Base-by-base conservation (phyloP, 2,113 vertebrate species). In the Hirundichthys speculiger region DNA sequence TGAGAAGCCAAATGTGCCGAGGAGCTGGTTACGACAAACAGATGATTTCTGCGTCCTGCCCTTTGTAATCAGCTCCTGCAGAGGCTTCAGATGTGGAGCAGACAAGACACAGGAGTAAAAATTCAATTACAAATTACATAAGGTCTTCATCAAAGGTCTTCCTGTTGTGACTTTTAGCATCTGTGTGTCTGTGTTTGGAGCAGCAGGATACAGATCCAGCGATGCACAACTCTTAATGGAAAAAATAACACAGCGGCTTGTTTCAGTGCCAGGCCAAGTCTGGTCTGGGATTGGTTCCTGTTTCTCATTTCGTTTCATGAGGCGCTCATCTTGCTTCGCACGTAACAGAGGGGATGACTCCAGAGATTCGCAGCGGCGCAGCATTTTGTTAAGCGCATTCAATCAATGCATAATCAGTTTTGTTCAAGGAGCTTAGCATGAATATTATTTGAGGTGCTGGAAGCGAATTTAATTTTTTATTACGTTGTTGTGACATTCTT, bases 51-150 rank as follows among this genome's bases (percentile, higher is more conserved):
- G 49, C 19, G 22, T 46, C 45, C 47, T 49, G 2, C 53, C 4
- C 9, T 43, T 42, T 21, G 59, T 55, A 52, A 77, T 67, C 21
- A 48, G 48, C 64, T 58, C 43, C 73, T 57, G 25, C 25, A 42
- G 55, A 59, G 65, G 53, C 39, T 77, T 67, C 19, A 49, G 53
- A 75, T 54, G n/a, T 3, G 8, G 25, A 53, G 52, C 57, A 51
- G 76, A 69, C 62, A 62, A 64, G 65, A 60, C 41, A 53, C 74
- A 79, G 64, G 57, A 49, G 55, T 56, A 47, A 38, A 52, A 67
- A 88, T 83, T 69, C 18, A 70, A 85, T 88, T 85, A 83, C 18
- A 0, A 18, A 40, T 70, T 62, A 79, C 72, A 77, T 75, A 38
- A 73, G 64, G 9, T 59, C 54, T 55, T 69, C 40, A 77, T 87